Base-by-base conservation (phyloP, 1,140 invertebrate species). In the Forficula auricularia region DNA sequence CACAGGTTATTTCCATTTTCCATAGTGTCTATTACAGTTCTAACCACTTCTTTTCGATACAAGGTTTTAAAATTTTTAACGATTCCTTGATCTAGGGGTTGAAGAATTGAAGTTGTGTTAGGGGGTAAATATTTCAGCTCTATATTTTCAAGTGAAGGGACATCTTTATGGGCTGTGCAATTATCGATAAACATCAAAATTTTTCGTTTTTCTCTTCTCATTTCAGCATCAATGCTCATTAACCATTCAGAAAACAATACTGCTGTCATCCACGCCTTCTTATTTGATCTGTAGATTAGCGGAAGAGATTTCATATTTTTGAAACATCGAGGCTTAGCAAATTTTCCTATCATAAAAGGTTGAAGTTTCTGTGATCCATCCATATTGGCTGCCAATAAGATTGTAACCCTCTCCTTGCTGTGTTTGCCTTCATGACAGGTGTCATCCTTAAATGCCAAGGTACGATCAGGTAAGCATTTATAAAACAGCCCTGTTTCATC, bases 401-500 rank as follows among this genome's bases (percentile, higher is more conserved):
- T 52, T 9, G 60, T 65, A 1, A 64, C 44, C 18, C 60, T 46
- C 31, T 60, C 51, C 54, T 65, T 64, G 6, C 45, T 54, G 18
- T 48, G 7, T 50, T 64, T 64, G 18, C 60, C 56, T 30, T 54
- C 56, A 22, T 19, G 14, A 43, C 58, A 61, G 22, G 40, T 48
- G 20, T 58, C 52, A 12, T 47, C 47, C 53, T 61, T 60, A 37
- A 54, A 51, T 38, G 37, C 43, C 19, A 49, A 48, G 8, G 60
- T 62, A 54, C 58, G 55, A 37, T 63, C 55, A 30, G 62, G 60
- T 41, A 64, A 44, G 42, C 54, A 56, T 48, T 60, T 58, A 48
- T 54, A 65, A 59, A 67, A 65, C 3, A 68, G 50, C 9, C 58
- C 59, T 22, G 58, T 65, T 54, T 68, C 62, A 51, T 67, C 61